Base-by-base conservation (phyloP, 2,888 invertebrate species). In the Dryomyza anilis region DNA sequence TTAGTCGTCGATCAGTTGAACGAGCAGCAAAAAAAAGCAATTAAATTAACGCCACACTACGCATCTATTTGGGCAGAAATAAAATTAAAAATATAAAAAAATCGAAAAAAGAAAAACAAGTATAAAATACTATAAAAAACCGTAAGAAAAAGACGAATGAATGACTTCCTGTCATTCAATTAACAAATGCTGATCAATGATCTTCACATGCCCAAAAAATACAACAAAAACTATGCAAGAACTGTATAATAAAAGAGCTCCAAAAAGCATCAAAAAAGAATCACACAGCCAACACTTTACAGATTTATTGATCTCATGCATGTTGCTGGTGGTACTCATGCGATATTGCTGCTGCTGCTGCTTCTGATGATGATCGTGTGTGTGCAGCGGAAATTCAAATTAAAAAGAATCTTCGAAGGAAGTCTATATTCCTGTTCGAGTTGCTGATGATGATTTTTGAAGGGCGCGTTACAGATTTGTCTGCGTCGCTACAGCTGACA, bases 311-410 rank as follows among this genome's bases (percentile, higher is more conserved):
- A 58, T 19, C 45, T 46, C n/a, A n/a, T n/a, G n/a, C n/a, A n/a
- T n/a, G n/a, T n/a, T n/a, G n/a, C n/a, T n/a, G n/a, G n/a, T n/a
- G n/a, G 3, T 12, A 14, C 55, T 55, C 63, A 12, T 19, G 12
- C 16, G 48, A 6, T 27, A 46, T n/a, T 50, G 46, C 23, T 33
- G 23, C n/a, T 64, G 62, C 50, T 64, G 36, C 45, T 66, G 69
- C 67, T 69, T 70, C 69, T 66, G 30, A 27, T 33, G 29, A 19
- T 33, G 53, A 6, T 12, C 36, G 25, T 56, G 50, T 56, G 39
- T 57, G 60, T 46, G 50, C 64, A 76, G 71, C 80, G 78, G 80
- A 78, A 78, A 80, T 79, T 73, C 77, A 78, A 78, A 78, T 79
- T 78, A 77, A 78, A 76, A 75, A 39, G 12, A 39, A 57, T 30